Evolutionary conservation across 2,797 vertebrate genomes (phyloP), one percentile per base, ranked within the genome.

Genomic region (Ara ararauna): DNA sequence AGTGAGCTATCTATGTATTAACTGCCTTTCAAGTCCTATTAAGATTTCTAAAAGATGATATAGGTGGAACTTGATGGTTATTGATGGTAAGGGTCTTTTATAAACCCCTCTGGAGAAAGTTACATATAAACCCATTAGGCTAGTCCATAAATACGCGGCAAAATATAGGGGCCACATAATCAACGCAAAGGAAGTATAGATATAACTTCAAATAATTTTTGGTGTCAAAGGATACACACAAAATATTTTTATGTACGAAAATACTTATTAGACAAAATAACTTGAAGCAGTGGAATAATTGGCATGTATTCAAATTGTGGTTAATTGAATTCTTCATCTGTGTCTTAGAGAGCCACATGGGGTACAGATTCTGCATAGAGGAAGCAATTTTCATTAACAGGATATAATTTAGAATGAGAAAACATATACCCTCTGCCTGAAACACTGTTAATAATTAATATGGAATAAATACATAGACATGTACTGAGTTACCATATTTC

Each of bases 341-440:
- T 95, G 96, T 85, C 96, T 97, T 94, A 91, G 95, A 96, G 96
- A 98, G 92, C 97, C 97, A 96, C 97, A 97, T 97, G 97, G 96
- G 97, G 97, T 97, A 94, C 53, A 93, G 94, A 65, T 94, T 97
- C 94, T 97, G 93, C 92, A 97, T 76, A 95, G 96, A 98, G 97
- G 97, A 98, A 98, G 97, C 97, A 98, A 98, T 98, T 98, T 98
- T 98, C 97, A 97, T 98, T 98, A 98, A 97, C 97, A 95, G 96
- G 94, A 97, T 98, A 96, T 98, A 97, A 98, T 98, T 98, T 97
- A 97, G 94, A 96, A 96, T 92, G 94, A 97, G 97, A 97, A 97
- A 97, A 97, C 97, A 97, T 93, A 94, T 93, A 97, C 94, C 91
- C 84, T 94, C 86, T 97, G 97, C 88, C 93, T 96, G 93, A 89